Evolutionary conservation across 2,888 invertebrate species (phyloP).

Genomic region (Ecdyonurus torrentis): DNA sequence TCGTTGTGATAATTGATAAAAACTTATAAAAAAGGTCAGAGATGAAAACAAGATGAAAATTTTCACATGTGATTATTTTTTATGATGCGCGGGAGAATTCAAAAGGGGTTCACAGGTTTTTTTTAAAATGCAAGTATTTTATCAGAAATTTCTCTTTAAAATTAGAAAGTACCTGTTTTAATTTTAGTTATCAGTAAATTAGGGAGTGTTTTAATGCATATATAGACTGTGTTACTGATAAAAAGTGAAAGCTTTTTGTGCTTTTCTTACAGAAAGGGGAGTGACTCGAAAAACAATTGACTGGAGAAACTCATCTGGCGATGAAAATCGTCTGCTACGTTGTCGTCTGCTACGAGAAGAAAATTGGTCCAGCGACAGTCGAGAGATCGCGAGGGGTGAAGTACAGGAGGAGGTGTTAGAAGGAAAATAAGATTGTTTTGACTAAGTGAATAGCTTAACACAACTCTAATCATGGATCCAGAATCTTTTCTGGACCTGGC

Average conservation of each 20-base stretch:
- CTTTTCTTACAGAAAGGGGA: too few species aligned
- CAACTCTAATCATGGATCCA: constrained; percentile 57
- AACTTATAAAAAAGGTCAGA: not conserved
- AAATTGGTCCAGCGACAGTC: not conserved
- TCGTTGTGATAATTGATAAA: too few species aligned
- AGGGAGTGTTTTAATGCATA: too few species aligned
- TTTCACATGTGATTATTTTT: not conserved
- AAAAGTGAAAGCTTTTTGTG: too few species aligned
- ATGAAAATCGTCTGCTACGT: not conserved
- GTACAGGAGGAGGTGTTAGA: not conserved
- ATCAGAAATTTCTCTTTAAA: too few species aligned
- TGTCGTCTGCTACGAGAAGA: not conserved
- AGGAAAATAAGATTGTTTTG: not conserved
- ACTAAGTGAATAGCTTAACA: not conserved
- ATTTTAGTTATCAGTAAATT: too few species aligned
- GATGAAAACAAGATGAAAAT: not conserved
- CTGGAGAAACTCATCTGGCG: not conserved
- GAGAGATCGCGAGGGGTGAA: not conserved
- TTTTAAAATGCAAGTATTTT: too few species aligned
- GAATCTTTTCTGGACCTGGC: constrained; percentile 95
- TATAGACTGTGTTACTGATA: too few species aligned
- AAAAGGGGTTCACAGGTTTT: not conserved
- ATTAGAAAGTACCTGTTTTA: too few species aligned
- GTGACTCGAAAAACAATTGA: not conserved
- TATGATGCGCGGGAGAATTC: not conserved